phyloP scores from a whole-genome alignment of 2,888 invertebrate genomes.

The Euclidia mi region DNA sequence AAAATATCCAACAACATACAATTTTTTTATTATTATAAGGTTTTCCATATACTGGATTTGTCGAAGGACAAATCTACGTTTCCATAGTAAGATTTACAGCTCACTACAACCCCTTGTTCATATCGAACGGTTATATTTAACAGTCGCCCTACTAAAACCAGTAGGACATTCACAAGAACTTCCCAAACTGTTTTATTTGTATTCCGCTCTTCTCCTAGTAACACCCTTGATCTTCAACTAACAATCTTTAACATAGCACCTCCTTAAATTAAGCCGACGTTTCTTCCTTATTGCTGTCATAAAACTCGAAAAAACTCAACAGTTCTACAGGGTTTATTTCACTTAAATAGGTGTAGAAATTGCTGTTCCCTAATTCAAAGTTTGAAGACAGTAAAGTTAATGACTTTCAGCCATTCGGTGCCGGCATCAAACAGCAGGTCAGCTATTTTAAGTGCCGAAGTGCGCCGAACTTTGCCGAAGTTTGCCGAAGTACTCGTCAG shows the following conservation, averaged over 20 bases:
- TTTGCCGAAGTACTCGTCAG: conserved; percentile 22
- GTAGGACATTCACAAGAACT: no score
- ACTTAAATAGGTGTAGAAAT: conserved; percentile 38
- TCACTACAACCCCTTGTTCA: no score
- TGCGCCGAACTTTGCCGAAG: conserved; percentile 12
- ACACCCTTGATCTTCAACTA: no score
- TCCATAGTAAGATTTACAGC: no score
- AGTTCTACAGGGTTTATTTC: conserved; percentile 30
- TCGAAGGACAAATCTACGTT: no score
- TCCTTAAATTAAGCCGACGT: conserved; percentile 3
- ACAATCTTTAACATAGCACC: neutral
- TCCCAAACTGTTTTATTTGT: no score
- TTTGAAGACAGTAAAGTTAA: conserved; percentile 39
- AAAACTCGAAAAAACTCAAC: conserved; percentile 38
- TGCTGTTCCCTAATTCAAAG: conserved; percentile 34
- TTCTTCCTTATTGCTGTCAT: conserved; percentile 16
- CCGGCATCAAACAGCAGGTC: conserved; percentile 43
- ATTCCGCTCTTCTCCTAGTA: no score
- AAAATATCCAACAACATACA: no score
- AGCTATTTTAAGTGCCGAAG: conserved; percentile 38
- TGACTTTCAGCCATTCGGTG: conserved; percentile 27
- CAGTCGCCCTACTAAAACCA: no score
- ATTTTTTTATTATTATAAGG: no score
- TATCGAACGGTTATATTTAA: no score
- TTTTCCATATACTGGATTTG: no score